Conservation (phyloP, 2,888 invertebrate species). For the Pachymerium ferrugineum region DNA sequence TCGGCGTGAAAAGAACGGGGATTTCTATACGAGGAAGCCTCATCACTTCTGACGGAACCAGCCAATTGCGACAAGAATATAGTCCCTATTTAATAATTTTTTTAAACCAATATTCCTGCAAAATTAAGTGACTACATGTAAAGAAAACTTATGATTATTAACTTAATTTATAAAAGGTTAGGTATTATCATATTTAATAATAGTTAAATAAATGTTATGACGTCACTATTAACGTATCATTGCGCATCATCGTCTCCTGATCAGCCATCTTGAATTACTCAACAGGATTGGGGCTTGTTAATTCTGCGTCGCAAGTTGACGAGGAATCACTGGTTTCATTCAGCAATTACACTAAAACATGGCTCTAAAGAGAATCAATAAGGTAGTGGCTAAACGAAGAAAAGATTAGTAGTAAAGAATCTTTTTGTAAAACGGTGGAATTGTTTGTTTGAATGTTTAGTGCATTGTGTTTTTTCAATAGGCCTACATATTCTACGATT, state of each 20-base stretch:
- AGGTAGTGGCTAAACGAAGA: conserved; percentile 57
- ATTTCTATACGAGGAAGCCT: too few species aligned
- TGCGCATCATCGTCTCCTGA: conserved; percentile 6
- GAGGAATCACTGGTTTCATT: neutral
- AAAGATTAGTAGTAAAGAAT: neutral
- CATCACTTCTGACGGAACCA: too few species aligned
- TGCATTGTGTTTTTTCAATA: neutral
- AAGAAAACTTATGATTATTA: too few species aligned
- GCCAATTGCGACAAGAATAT: too few species aligned
- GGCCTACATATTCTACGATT: neutral
- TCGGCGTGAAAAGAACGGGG: too few species aligned
- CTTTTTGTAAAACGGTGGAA: neutral
- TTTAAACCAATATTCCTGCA: too few species aligned
- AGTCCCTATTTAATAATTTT: too few species aligned
- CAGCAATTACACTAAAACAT: conserved; percentile 49
- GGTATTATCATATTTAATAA: neutral
- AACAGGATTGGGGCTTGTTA: conserved; percentile 28
- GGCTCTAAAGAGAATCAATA: conserved; percentile 97
- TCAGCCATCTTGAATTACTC: conserved; percentile 35
- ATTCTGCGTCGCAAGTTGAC: neutral
- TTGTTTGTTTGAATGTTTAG: neutral
- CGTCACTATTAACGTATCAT: neutral
- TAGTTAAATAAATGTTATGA: neutral
- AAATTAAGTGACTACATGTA: too few species aligned
- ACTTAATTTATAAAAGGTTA: neutral